phyloP scores from a whole-genome alignment of 2,888 invertebrate species.

The Caenorhabditis virilis region DNA sequence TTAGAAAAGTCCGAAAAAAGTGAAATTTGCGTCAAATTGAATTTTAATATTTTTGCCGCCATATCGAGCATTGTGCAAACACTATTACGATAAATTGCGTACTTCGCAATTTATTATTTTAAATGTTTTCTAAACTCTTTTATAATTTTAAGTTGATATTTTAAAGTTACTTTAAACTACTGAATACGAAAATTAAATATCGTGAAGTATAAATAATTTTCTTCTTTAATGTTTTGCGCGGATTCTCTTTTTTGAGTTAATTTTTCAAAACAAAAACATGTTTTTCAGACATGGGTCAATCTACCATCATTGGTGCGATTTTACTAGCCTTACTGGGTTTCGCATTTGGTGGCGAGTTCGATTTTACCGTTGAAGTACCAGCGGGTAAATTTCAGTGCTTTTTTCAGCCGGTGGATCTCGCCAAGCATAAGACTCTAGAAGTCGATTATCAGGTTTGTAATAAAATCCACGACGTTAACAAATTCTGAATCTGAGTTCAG shows the following conservation, averaged over 20 bases:
- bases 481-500: no score
- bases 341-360: conserved; percentile 51
- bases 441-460: conserved; percentile 78
- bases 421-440: conserved; percentile 61
- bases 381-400: conserved; percentile 65
- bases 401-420: conserved; percentile 61
- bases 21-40: no score
- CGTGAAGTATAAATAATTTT: no score
- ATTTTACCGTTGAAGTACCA: conserved; percentile 65
- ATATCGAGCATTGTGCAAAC: background rate
- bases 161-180: no score
- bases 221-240: no score
- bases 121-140: no score
- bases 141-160: no score
- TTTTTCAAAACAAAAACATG: background rate
- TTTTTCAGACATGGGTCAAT: conserved; percentile 21
- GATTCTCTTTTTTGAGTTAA: background rate
- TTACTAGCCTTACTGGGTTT: background rate
- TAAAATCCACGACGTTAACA: no score
- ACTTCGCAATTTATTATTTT: background rate
- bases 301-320: conserved; percentile 1
- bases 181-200: no score
- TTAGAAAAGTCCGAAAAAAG: no score
- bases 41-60: no score
- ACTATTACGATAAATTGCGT: background rate